Percentiles rank a stretch among this genome's conserved stretches.
Conservation (phyloP, 2,888 invertebrate species). For the Pristionchus japonicus region DNA sequence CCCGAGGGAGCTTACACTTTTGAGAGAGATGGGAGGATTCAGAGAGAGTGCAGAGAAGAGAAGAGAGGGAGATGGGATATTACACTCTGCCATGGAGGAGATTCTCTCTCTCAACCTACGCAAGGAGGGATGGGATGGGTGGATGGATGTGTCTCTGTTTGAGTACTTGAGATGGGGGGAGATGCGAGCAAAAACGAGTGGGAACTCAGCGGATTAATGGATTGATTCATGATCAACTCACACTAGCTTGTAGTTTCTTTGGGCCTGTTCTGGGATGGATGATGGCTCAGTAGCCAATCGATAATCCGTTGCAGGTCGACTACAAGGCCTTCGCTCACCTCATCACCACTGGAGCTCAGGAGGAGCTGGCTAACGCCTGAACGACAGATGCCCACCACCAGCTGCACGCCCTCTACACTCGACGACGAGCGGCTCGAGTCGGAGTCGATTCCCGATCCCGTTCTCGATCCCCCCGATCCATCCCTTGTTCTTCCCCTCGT, state of each 20-base stretch:
- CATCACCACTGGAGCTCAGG: slow-evolving; percentile 78
- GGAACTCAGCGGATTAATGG: not conserved
- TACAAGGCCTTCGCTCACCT: slow-evolving; percentile 78
- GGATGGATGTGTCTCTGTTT: slow-evolving; percentile 34
- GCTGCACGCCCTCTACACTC: slow-evolving; percentile 58
- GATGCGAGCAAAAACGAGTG: not conserved
- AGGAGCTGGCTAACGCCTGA: slow-evolving; percentile 71
- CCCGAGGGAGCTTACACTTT: slow-evolving; percentile 7
- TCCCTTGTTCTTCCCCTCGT: slow-evolving; percentile 43
- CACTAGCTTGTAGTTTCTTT: not conserved
- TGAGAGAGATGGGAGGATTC: not conserved
- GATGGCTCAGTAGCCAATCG: too few species aligned
- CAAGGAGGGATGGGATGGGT: not conserved
- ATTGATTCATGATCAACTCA: not conserved
- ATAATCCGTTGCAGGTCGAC: slow-evolving; percentile 74
- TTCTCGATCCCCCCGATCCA: not conserved
- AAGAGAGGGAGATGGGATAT: slow-evolving; percentile 36
- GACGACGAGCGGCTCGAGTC: slow-evolving; percentile 49
- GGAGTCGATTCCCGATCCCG: not conserved
- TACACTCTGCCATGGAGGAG: slow-evolving; percentile 43
- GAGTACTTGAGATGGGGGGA: slow-evolving; percentile 27
- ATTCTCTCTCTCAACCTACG: slow-evolving; percentile 42
- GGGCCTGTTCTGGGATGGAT: not conserved
- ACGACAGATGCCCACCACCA: slow-evolving; percentile 65
- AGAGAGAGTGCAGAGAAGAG: slow-evolving; percentile 12